Evolutionary conservation across 2,888 invertebrate genomes (phyloP).

Genomic region (Leptogaster cylindrica): DNA sequence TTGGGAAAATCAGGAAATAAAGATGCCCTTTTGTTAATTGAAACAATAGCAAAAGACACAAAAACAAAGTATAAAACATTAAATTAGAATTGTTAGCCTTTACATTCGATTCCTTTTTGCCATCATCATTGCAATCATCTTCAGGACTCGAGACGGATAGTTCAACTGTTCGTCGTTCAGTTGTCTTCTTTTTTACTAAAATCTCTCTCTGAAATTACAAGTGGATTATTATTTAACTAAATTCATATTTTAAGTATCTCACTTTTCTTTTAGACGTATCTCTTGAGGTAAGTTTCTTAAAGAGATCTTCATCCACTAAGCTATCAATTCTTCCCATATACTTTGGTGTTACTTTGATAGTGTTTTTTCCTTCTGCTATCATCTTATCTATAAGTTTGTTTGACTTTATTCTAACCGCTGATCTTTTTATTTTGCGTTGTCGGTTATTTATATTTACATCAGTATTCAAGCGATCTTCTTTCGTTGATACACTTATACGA

Average conservation of each 20-base stretch:
- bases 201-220: slow-evolving; percentile 1
- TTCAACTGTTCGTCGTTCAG: neutral
- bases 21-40: neutral
- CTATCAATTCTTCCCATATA: neutral
- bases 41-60: slow-evolving; percentile 14
- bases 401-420: neutral
- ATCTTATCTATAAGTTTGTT: slow-evolving; percentile 14
- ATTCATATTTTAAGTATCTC: slow-evolving; percentile 18
- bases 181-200: neutral
- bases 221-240: neutral
- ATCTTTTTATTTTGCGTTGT: slow-evolving; percentile 3
- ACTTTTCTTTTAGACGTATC: slow-evolving; percentile 27
- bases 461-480: neutral
- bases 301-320: neutral
- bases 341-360: neutral
- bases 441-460: neutral
- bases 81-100: slow-evolving; percentile 27
- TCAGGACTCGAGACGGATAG: slow-evolving; percentile 19
- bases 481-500: neutral
- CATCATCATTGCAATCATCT: slow-evolving; percentile 26
- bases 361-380: neutral
- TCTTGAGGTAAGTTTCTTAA: neutral
- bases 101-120: slow-evolving; percentile 19
- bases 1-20: neutral
- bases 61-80: neutral